These are phyloP conservation scores for Ctenopoma kingsleyae DNA, from an alignment of 2,797 vertebrate genomes.

Conservation along the genomic window DNA sequence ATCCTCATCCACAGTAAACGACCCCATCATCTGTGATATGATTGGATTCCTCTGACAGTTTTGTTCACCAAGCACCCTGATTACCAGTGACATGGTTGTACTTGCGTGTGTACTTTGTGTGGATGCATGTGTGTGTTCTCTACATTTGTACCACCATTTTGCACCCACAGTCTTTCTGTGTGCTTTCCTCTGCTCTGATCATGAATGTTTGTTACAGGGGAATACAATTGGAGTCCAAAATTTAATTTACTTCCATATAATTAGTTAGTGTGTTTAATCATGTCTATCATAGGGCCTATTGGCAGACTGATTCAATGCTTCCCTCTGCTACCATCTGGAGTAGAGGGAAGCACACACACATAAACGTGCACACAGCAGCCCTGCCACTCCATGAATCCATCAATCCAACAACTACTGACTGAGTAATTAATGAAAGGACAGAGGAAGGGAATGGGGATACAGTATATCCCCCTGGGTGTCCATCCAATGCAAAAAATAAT, in stretches of 20 bases:
- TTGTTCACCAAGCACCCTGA: constrained; percentile 68
- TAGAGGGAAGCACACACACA: constrained; percentile 52
- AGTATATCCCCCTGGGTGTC: constrained; percentile 22
- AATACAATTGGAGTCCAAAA: constrained; percentile 85
- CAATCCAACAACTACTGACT: constrained; percentile 47
- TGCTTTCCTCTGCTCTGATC: constrained; percentile 18
- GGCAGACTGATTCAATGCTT: constrained; percentile 88
- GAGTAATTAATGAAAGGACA: constrained; percentile 57
- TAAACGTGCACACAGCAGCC: constrained; percentile 20
- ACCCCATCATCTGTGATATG: constrained; percentile 67
- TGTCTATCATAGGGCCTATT: constrained; percentile 92
- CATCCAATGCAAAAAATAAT: constrained; percentile 32
- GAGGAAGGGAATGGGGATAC: constrained; percentile 4
- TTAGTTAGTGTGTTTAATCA: constrained; percentile 96
- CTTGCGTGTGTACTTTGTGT: constrained; percentile 49
- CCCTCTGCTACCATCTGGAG: constrained; percentile 90
- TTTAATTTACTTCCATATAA: constrained; percentile 93
- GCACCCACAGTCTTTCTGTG: constrained; percentile 3
- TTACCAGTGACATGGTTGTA: constrained; percentile 66
- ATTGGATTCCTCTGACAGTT: constrained; percentile 72
- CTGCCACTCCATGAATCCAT: constrained; percentile 50
- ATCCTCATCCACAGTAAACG: constrained; percentile 53
- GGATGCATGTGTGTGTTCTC: constrained; percentile 5
- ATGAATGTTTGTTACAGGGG: constrained; percentile 74
- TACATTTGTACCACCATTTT: constrained; percentile 3